Base-by-base conservation (phyloP, 2,888 invertebrate genomes). In the Drosophila birchii region DNA sequence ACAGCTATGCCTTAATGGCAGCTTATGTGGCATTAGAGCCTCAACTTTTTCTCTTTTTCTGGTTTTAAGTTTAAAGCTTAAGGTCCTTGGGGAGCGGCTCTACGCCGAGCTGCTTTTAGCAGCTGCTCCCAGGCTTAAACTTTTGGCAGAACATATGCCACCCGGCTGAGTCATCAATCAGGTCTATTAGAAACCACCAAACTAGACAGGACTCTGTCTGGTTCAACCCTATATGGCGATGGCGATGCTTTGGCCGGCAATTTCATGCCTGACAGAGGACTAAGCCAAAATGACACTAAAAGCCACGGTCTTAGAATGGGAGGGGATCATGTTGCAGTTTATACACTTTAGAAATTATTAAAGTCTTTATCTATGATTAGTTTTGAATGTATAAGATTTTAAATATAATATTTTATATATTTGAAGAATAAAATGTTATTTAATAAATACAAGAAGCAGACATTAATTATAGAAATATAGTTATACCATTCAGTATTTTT, bases 131-230 rank as follows among this genome's bases (percentile, higher is more conserved):
- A 5, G 68, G 64, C 41, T 68, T 56, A 67, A 62, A 56, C 56
- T 47, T 51, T 61, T 34, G 45, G n/a, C 26, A 26, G 66, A 78
- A 66, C 78, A 81, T 73, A 71, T 76, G 74, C 69, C 68, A 63
- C 62, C 59, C 60, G 55, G 63, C 76, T 86, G 79, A 84, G 78
- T 86, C 84, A 85, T 86, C 84, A 85, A 85, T 85, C 86, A 85
- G 71, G 72, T 76, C 77, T 66, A 79, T 81, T 81, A 83, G 80
- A 58, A 80, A 73, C 84, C 83, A 63, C 74, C 72, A 69, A 73
- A 66, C 76, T 73, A 72, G 76, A 78, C 81, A 74, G 63, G 64
- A 67, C 39, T 16, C 49, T 61, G 54, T 51, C 56, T 64, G 29
- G 11, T 45, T 54, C 60, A 45, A 61, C 70, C 69, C 70, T 16